A percentile compares a stretch with the other conserved stretches of the same genome.
Conservation (phyloP, 2,113 vertebrate species). For the Notothenia coriiceps region DNA sequence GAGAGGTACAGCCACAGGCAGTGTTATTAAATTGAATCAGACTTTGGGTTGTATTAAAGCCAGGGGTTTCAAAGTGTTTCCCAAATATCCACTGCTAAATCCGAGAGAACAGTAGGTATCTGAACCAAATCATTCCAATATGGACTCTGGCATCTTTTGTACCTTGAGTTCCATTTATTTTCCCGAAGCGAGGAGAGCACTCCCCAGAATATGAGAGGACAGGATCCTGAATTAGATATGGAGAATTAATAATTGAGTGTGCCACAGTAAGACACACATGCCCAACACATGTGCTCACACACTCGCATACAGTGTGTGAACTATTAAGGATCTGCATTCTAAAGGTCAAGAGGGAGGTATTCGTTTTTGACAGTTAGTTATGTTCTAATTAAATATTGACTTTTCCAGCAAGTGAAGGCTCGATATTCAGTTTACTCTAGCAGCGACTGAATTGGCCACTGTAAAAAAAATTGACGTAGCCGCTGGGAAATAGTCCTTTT, state of each 20-base stretch:
- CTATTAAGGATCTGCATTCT: constrained; percentile 43
- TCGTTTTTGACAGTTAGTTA: constrained; percentile 42
- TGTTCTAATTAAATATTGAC: constrained; percentile 63
- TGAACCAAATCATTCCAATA: constrained; percentile 37
- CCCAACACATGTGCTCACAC: constrained; percentile 9
- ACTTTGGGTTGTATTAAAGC: constrained; percentile 50
- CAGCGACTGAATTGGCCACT: constrained; percentile 10
- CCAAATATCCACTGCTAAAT: constrained; percentile 43
- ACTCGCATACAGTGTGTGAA: constrained; percentile 3
- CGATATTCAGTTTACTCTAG: constrained; percentile 16
- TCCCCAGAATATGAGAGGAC: constrained; percentile 55
- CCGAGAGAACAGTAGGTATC: constrained; percentile 17
- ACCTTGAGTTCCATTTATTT: constrained; percentile 49
- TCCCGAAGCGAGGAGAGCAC: constrained; percentile 33
- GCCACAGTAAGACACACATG: constrained; percentile 39
- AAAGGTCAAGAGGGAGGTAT: constrained; percentile 51
- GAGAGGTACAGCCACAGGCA: constrained; percentile 24
- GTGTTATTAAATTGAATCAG: constrained; percentile 52
- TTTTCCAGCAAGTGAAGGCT: constrained; percentile 27
- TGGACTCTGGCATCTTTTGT: constrained; percentile 28
- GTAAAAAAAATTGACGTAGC: constrained; percentile 27
- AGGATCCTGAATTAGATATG: constrained; percentile 69
- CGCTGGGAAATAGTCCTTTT: neutral
- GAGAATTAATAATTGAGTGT: constrained; percentile 71
- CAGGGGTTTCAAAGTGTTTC: constrained; percentile 37